A percentile compares a stretch with the other conserved stretches of the same genome.
Evolutionary conservation across 1,140 invertebrate species (phyloP).

Genomic region (Spodoptera frugiperda): DNA sequence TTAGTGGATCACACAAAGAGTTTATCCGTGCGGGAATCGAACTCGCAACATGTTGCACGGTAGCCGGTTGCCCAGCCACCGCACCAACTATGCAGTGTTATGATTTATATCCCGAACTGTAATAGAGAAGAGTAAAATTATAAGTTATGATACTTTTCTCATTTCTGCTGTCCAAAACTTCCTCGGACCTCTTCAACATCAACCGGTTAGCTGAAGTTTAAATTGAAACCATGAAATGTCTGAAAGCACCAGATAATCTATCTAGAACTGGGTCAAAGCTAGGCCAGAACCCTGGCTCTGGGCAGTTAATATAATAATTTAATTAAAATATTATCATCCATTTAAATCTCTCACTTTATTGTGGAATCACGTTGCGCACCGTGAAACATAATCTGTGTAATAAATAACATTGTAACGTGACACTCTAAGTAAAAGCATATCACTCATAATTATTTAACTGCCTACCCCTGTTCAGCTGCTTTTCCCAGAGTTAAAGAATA

Average conservation of each 20-base stretch:
- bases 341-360: slow-evolving; percentile 4
- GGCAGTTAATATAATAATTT: too few species aligned
- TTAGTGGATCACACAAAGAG: too few species aligned
- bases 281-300: not conserved
- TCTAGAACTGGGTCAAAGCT: too few species aligned
- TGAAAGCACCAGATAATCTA: not conserved
- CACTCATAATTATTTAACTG: not conserved
- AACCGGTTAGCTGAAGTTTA: not conserved
- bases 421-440: not conserved
- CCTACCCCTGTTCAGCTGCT: too few species aligned
- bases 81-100: too few species aligned
- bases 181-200: not conserved
- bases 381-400: slow-evolving; percentile 4
- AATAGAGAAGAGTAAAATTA: too few species aligned
- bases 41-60: too few species aligned
- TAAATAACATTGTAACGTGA: not conserved
- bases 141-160: not conserved
- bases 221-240: not conserved
- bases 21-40: too few species aligned
- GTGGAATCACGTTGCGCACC: not conserved
- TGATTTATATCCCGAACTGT: too few species aligned
- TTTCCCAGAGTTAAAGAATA: too few species aligned
- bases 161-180: not conserved
- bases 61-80: too few species aligned
- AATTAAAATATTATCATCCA: not conserved